Evolutionary conservation across 1,140 invertebrate species (phyloP), one percentile per base, ranked within the genome.

Genomic region (Drosophila oshimai): DNA sequence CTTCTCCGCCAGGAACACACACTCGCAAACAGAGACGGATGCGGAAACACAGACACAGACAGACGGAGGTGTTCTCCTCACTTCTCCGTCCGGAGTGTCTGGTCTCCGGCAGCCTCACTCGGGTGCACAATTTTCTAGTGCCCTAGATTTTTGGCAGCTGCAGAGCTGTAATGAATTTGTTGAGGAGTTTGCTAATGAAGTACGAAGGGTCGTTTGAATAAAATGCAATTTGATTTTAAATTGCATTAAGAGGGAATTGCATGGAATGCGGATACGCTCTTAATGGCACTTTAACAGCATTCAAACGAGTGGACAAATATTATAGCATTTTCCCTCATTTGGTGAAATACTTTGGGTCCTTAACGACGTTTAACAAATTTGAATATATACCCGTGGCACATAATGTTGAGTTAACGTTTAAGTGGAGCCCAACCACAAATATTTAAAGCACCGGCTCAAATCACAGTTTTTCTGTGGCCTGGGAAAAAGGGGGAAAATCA

Each of bases 101-200:
- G 45, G 42, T 47, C 41, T 65, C 45, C 39, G 44, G 42, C 39
- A 65, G 49, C 51, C 44, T 26, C 60, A 61, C 60, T 71, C 55
- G 72, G 36, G 37, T 71, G 65, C 76, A 65, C 37, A 65, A 57
- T 65, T 57, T 67, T 49, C 58, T 47, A 81, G 77, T 73, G 78
- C 54, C 69, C 74, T 71, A 83, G 70, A 86, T 79, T 78, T 65
- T 65, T 65, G 61, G 61, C 58, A 65, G 61, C 61, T 83, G 74
- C 67, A 74, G 41, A 57, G 79, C 53, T 39, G 76, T 79, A 84
- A 84, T 86, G 74, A 84, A 84, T 84, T 84, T 86, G 80, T 77
- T 86, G 60, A 79, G 83, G 51, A 65, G 80, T 79, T 76, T 84
- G 79, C 79, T 84, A 84, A 84, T 84, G 79, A 84, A 84, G 79